Conservation (phyloP, 2,888 invertebrate genomes). For the Aromia moschata region DNA sequence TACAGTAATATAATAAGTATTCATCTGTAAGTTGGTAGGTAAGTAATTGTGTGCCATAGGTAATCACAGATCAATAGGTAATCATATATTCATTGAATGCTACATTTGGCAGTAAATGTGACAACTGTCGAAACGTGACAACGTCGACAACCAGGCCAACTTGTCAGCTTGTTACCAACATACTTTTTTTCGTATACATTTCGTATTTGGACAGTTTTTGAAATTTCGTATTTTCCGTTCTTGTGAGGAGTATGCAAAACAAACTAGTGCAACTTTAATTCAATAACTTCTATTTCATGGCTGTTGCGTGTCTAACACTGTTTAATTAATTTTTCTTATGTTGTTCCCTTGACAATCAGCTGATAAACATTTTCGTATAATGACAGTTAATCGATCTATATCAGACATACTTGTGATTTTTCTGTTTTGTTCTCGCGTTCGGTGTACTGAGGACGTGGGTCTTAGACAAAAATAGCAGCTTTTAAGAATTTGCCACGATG, state of each 20-base stretch:
- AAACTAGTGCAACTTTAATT: conserved; percentile 4
- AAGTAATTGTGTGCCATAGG: too few relatives aligned
- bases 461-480: neutral
- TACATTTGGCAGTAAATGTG: too few relatives aligned
- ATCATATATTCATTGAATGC: too few relatives aligned
- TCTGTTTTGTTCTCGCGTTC: neutral
- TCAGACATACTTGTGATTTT: conserved; percentile 3
- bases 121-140: conserved; percentile 1
- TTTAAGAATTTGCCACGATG: conserved; percentile 53
- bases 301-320: neutral
- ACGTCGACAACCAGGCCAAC: neutral
- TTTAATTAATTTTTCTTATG: neutral
- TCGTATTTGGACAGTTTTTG: neutral
- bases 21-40: too few relatives aligned
- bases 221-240: neutral
- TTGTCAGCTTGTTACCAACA: conserved; percentile 12
- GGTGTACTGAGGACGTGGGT: neutral
- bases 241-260: neutral
- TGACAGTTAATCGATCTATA: conserved; percentile 21
- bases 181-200: neutral
- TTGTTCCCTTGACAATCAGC: conserved; percentile 14
- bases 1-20: too few relatives aligned
- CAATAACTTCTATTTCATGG: neutral
- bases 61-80: too few relatives aligned
- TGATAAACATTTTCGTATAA: conserved; percentile 9